Evolutionary conservation across 1,140 invertebrate genomes (phyloP).

Genomic region (Drusus annulatus): DNA sequence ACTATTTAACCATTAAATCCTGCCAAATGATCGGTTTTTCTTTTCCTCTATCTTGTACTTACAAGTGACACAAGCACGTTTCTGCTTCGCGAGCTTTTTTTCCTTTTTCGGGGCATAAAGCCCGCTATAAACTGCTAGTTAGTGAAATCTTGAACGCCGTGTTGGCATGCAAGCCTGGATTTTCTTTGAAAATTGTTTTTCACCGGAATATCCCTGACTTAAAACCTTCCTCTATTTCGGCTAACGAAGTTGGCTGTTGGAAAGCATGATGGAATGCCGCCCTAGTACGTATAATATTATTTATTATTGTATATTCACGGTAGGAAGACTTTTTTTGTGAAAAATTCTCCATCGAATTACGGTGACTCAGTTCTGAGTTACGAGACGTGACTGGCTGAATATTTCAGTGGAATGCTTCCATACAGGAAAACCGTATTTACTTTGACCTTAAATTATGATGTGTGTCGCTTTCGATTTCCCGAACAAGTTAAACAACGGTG

Average conservation of each 20-base stretch:
- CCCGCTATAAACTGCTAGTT: neutral
- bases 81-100: too few relatives aligned
- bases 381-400: slow-evolving; percentile 9
- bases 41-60: too few relatives aligned
- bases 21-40: too few relatives aligned
- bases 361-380: slow-evolving; percentile 28
- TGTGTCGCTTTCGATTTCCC: neutral
- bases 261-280: slow-evolving; percentile 36
- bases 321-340: slow-evolving; percentile 16
- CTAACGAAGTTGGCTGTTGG: slow-evolving; percentile 47
- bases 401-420: slow-evolving; percentile 24
- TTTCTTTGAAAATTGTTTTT: slow-evolving; percentile 34
- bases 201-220: neutral
- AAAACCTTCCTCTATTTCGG: slow-evolving; percentile 44
- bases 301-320: neutral
- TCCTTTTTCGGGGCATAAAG: neutral
- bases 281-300: neutral
- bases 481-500: neutral
- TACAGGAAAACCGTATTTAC: neutral
- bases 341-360: slow-evolving; percentile 15
- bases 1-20: too few relatives aligned
- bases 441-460: neutral
- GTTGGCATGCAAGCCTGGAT: slow-evolving; percentile 30
- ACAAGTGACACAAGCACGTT: too few relatives aligned
- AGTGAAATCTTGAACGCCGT: slow-evolving; percentile 32